Conservation (phyloP, 2,113 vertebrate species). For the Sorex araneus region DNA sequence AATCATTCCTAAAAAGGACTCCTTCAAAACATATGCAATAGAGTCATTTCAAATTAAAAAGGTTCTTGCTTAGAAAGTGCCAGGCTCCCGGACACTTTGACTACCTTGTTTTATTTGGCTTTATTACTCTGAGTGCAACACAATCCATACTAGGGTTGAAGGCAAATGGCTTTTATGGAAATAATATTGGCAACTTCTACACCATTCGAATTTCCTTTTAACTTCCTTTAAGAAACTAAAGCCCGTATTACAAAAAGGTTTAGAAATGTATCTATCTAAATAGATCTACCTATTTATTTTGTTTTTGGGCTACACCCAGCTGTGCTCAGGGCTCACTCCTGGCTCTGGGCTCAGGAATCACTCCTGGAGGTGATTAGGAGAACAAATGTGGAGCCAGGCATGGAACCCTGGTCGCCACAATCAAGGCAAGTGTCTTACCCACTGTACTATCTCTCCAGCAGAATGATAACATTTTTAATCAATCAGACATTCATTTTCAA, state of each 20-base stretch:
- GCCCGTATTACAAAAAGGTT: constrained; percentile 61
- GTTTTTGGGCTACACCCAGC: no score
- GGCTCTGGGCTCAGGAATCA: no score
- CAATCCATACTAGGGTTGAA: constrained; percentile 32
- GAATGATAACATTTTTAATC: constrained; percentile 34
- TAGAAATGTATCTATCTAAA: no score
- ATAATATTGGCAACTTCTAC: constrained; percentile 63
- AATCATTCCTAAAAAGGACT: constrained; percentile 56
- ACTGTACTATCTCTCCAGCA: no score
- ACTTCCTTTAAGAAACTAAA: constrained; percentile 64
- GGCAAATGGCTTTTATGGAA: constrained; percentile 69
- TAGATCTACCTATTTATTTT: no score
- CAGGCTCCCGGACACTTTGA: constrained; percentile 69
- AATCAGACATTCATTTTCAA: constrained; percentile 64
- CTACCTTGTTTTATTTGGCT: constrained; percentile 76
- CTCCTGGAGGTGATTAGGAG: no score
- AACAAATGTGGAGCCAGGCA: no score
- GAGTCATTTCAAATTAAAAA: constrained; percentile 55
- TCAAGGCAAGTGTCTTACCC: no score
- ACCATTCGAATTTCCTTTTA: constrained; percentile 70
- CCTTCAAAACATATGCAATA: constrained; percentile 54
- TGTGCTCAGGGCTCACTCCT: no score
- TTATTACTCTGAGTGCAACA: constrained; percentile 63
- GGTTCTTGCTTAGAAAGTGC: constrained; percentile 55
- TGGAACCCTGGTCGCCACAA: no score